Base-by-base conservation (phyloP, 2,888 invertebrate species). In the Pelosia muscerda region DNA sequence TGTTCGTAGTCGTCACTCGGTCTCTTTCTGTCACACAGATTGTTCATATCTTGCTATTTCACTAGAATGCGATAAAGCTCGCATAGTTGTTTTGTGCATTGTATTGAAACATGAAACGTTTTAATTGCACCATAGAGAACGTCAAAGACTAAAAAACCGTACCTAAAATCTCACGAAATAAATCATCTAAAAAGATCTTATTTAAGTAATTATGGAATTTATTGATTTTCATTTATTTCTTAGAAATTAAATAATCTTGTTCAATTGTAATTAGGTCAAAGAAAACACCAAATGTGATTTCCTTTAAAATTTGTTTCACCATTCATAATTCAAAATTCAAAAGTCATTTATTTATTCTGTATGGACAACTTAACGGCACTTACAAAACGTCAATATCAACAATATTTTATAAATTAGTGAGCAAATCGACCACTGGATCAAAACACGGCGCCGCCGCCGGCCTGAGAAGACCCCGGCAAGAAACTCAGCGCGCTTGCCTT, bases 91-190 rank as follows among this genome's bases (percentile, higher is more conserved):
- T 34, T 60, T 42, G 6, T 34, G 25, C 59, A 10, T 23, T 23
- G 10, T 22, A n/a, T 9, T 49, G 49, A 25, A 19, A 25, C 49
- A 28, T 38, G 60, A 60, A 66, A 56, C 69, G 63, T 56, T 60
- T n/a, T 59, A 55, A 28, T 25, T 25, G 4, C 42, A 69, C 68
- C 71, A 80, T 65, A 74, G 73, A 80, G 42, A 70, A 70, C 5
- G 25, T 38, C 63, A 69, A 60, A 69, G 66, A 56, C 59, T 64
- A 61, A 53, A 23, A 34, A 10, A 8, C 19, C 23, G 23, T 15
- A 6, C 19, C 10, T 25, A 64, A 22, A 38, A 28, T 31, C 54
- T 9, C 8, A 63, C 26, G 28, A 61, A 65, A 53, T 60, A 19
- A 60, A 59, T 60, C 38, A 66, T 57, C 15, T 38, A 38, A 58